Evolutionary conservation across 2,888 invertebrate species (phyloP), one percentile per base, ranked within the genome.

Genomic region (Drosophila multiciliata): DNA sequence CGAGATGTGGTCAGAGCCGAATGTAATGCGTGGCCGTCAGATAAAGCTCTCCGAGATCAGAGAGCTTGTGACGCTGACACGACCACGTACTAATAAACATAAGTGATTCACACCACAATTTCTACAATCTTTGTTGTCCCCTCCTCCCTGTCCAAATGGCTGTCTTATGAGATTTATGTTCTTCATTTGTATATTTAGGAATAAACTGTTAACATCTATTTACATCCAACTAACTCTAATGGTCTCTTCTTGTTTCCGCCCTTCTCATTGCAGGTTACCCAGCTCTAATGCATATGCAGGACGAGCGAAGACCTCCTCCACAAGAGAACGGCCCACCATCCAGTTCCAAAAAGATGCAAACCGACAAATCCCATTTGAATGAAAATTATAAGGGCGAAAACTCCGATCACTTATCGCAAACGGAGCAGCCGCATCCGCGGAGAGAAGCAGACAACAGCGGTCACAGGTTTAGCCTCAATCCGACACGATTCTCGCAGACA

Each of bases 1-100:
- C 1, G 91, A 92, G 59, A 92, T 92, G 91, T 90, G 85, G 83
- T 63, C 73, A 9, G 6, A 29, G 0, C 62, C 78, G n/a, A 60
- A 66, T 3, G 35, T 53, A 6, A 78, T 65, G 0, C 75, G 75
- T 0, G 91, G 85, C 2, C 74, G 75, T 33, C 78, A 86, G 57
- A 66, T 91, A 5, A 9, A 49, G 5, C 59, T 91, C 9, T 35
- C 60, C 3, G 89, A 92, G 66, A 84, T 91, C 2, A 77, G 45
- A 35, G 87, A 91, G 64, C 65, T 84, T 11, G 32, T n/a, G 26
- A 40, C 20, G 12, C 74, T 65, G 1, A 49, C 23, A 2, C 11
- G 55, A 0, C 55, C n/a, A 0, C 33, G 6, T 32, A 9, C 20
- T n/a, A 11, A 15, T 40, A 15, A 29, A 52, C 23, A 26, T 35